Base-by-base conservation (phyloP, 2,113 vertebrate genomes). In the Poeciliopsis occidentalis region DNA sequence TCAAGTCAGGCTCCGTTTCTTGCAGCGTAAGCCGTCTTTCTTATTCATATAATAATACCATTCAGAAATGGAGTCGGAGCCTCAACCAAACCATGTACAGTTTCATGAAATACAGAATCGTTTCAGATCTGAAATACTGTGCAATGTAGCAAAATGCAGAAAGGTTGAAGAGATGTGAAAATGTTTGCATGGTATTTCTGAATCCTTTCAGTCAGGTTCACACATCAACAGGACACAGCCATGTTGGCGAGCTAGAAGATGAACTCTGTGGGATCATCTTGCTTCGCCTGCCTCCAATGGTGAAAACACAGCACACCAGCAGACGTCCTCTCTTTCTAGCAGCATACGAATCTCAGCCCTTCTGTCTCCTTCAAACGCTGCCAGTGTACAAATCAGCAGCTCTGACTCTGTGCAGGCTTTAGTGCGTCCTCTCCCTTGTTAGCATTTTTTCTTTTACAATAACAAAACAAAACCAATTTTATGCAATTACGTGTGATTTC, bases 231-330 rank as follows among this genome's bases (percentile, higher is more conserved):
- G 64, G 39, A 60, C 83, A 82, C 85, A 66, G 81, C 87, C 81
- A 82, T 78, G 63, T 76, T 34, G 54, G 77, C 75, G 82, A 78
- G 82, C 84, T 80, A 78, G 86, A 82, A 82, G 78, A 83, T 85
- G 71, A 82, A 79, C 86, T 79, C 77, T 83, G 82, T 76, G 72
- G 84, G 86, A 90, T 79, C 71, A 85, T 81, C 75, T 79, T 75
- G 73, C 77, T 75, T 72, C 60, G 84, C 44, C 82, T 65, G 78
- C 78, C 75, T 85, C 86, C 80, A 75, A 60, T 65, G 67, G 86
- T 77, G 86, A 76, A 73, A 57, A 85, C 78, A 85, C 82, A 73
- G 77, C 75, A 76, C 79, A 79, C 60, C 24, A 37, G 79, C 84
- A 83, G 84, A 83, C 63, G 47, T 76, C 67, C 81, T 81, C 67